A percentile compares a stretch with the other conserved stretches of the same genome.
Conservation (phyloP, 2,888 invertebrate species). For the Chaetogeoica ovagalla region DNA sequence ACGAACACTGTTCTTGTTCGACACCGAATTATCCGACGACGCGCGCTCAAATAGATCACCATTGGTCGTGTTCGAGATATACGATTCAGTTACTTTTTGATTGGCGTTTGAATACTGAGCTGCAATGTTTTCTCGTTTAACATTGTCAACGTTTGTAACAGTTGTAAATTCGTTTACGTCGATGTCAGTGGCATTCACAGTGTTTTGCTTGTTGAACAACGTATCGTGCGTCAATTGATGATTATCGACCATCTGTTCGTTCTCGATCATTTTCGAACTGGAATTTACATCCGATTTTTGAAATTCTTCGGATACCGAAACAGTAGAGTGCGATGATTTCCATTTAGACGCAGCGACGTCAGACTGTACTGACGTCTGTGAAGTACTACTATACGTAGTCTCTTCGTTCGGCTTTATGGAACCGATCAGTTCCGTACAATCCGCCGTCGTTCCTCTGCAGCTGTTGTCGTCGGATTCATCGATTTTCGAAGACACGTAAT, state of each 20-base stretch:
- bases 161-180: background rate
- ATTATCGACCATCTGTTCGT: conserved; percentile 8
- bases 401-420: conserved; percentile 24
- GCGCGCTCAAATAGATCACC: background rate
- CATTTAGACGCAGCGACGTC: conserved; percentile 21
- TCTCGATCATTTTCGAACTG: background rate
- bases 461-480: background rate
- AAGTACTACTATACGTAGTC: background rate
- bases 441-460: background rate
- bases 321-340: conserved; percentile 27
- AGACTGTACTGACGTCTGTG: conserved; percentile 5
- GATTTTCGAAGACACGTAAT: conserved; percentile 11
- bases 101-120: background rate
- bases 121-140: conserved; percentile 10
- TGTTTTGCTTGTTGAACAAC: background rate
- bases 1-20: background rate
- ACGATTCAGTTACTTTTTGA: background rate
- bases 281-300: conserved; percentile 17
- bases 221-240: conserved; percentile 8
- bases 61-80: background rate
- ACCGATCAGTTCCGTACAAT: conserved; percentile 5
- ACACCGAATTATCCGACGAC: conserved; percentile 16
- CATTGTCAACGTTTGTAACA: background rate
- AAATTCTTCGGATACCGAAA: conserved; percentile 43
- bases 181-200: background rate